Evolutionary conservation across 2,113 vertebrate species (phyloP).

Genomic region (Alosa alosa): DNA sequence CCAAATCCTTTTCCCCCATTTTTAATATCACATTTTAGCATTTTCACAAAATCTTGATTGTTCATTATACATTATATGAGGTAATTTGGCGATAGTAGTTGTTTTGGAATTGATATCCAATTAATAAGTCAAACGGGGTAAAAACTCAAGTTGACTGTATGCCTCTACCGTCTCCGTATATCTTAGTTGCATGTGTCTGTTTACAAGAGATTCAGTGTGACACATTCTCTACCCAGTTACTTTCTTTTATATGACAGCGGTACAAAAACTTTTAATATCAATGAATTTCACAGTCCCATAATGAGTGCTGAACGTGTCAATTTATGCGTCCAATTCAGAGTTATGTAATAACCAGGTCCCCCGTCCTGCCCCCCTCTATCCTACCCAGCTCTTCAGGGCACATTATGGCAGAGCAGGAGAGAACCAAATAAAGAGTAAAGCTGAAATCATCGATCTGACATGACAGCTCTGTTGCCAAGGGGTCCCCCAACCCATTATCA

Average conservation of each 20-base stretch:
- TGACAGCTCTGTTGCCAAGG: slow-evolving; percentile 59
- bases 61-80: background rate
- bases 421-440: slow-evolving; percentile 56
- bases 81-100: background rate
- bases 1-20: background rate
- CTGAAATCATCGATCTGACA: slow-evolving; percentile 63
- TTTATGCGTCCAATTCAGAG: background rate
- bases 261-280: background rate
- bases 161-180: no score
- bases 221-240: background rate
- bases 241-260: background rate
- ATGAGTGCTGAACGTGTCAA: slow-evolving; percentile 6
- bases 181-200: background rate
- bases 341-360: background rate
- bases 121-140: background rate
- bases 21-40: no score
- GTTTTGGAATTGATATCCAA: background rate
- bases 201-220: no score
- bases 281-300: background rate
- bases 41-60: background rate
- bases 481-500: slow-evolving; percentile 67
- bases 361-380: background rate
- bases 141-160: background rate
- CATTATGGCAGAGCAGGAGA: slow-evolving; percentile 41
- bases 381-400: background rate